Conservation (phyloP, 2,113 vertebrate genomes). For the Anarhynchus alexandrinus region DNA sequence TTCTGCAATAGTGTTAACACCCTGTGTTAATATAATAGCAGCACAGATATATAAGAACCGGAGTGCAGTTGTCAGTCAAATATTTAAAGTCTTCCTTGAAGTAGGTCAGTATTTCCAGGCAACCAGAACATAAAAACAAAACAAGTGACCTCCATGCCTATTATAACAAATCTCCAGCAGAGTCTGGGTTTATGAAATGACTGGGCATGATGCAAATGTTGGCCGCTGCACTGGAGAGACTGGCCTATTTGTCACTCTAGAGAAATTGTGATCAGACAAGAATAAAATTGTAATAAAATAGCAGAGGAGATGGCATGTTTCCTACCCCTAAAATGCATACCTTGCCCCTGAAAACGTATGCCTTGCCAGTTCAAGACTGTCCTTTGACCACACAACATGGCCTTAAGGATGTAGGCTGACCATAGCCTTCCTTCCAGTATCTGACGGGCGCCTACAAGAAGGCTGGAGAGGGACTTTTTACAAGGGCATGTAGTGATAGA, state of each 20-base stretch:
- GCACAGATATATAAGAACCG: not conserved
- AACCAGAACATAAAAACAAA: constrained; percentile 41
- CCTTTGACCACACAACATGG: not conserved
- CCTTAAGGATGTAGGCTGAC: not conserved
- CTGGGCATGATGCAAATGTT: constrained; percentile 18
- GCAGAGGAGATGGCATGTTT: not conserved
- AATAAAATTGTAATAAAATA: not conserved
- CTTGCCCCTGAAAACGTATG: rapidly evolving
- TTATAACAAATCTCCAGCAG: not conserved
- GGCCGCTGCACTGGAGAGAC: not conserved
- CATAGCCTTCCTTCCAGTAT: no score
- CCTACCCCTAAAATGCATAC: not conserved
- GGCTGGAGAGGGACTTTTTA: no score
- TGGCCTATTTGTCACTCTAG: not conserved
- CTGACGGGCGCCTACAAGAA: no score
- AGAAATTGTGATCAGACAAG: not conserved
- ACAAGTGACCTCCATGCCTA: not conserved
- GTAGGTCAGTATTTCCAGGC: constrained; percentile 31
- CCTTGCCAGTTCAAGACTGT: not conserved
- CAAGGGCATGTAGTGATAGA: no score
- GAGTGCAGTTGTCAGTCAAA: not conserved
- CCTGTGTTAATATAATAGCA: not conserved
- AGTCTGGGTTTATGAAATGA: constrained; percentile 31
- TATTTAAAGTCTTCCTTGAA: constrained; percentile 18
- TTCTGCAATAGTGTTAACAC: not conserved